These are phyloP conservation scores for Synanthedon vespiformis DNA, from an alignment of 2,888 invertebrate genomes.

Conservation along the genomic window DNA sequence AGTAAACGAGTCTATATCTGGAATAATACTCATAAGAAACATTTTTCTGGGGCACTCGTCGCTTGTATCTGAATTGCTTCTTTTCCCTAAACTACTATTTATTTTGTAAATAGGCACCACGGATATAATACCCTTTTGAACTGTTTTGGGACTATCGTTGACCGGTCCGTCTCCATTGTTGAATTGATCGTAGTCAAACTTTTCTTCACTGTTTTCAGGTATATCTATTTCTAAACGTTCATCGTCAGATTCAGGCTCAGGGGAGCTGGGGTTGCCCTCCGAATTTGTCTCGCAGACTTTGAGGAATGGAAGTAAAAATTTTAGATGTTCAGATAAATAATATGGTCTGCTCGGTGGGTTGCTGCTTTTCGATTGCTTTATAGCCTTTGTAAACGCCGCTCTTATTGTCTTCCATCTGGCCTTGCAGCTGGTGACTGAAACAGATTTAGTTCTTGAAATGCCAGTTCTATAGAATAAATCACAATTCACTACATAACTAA, in stretches of 20 bases:
- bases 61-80: neutral
- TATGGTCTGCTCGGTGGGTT: slow-evolving; percentile 16
- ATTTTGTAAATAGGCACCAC: neutral
- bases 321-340: slow-evolving; percentile 17
- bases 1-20: slow-evolving; percentile 18
- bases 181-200: neutral
- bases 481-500: too few relatives aligned
- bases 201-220: neutral
- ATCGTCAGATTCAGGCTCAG: neutral
- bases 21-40: slow-evolving; percentile 19
- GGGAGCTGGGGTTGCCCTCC: neutral
- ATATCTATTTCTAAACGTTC: neutral
- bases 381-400: slow-evolving; percentile 19
- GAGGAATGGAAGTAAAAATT: slow-evolving; percentile 16
- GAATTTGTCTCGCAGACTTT: slow-evolving; percentile 4
- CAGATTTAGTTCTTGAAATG: slow-evolving; percentile 2
- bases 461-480: too few relatives aligned
- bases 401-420: slow-evolving; percentile 23
- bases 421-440: slow-evolving; percentile 20
- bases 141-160: neutral
- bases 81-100: neutral
- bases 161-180: neutral
- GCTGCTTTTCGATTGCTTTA: slow-evolving; percentile 15
- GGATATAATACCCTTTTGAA: neutral
- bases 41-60: slow-evolving; percentile 14